These are phyloP conservation scores for Eubucco bourcierii DNA, from an alignment of 2,113 vertebrate species.

Conservation along the genomic window DNA sequence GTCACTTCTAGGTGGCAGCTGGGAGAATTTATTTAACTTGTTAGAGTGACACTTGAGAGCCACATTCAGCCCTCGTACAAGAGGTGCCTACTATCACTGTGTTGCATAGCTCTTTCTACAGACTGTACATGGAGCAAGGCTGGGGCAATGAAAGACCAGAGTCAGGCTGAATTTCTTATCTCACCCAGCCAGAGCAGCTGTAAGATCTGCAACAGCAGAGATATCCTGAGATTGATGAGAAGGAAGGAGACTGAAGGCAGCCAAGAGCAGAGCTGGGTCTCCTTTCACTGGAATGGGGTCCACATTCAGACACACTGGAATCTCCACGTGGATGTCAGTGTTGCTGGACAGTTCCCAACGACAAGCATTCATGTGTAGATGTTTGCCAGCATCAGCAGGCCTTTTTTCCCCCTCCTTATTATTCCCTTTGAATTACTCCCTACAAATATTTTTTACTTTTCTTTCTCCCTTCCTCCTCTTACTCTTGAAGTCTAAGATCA, in stretches of 20 bases:
- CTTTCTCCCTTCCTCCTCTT: not conserved
- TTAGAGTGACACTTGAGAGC: not conserved
- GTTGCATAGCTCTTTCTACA: not conserved
- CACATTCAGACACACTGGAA: not conserved
- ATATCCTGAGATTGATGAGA: not conserved
- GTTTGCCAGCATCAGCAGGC: not conserved
- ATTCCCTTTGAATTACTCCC: not conserved
- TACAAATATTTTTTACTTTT: not conserved
- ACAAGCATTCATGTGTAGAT: not conserved
- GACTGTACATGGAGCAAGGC: fast-evolving
- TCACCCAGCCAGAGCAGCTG: not conserved
- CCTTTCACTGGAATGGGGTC: not conserved
- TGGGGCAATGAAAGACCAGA: not conserved
- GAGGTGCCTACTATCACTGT: not conserved
- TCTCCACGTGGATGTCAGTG: not conserved
- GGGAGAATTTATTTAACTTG: not conserved
- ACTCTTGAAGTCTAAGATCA: not conserved
- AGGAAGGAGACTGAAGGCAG: not conserved
- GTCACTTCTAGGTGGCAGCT: not conserved
- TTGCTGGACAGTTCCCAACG: not conserved
- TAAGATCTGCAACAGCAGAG: not conserved
- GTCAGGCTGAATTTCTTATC: not conserved
- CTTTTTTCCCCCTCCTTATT: not conserved
- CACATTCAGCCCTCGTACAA: not conserved
- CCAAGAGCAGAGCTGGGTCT: not conserved